Conservation (phyloP, 2,113 vertebrate genomes). For the Oryzias celebensis region DNA sequence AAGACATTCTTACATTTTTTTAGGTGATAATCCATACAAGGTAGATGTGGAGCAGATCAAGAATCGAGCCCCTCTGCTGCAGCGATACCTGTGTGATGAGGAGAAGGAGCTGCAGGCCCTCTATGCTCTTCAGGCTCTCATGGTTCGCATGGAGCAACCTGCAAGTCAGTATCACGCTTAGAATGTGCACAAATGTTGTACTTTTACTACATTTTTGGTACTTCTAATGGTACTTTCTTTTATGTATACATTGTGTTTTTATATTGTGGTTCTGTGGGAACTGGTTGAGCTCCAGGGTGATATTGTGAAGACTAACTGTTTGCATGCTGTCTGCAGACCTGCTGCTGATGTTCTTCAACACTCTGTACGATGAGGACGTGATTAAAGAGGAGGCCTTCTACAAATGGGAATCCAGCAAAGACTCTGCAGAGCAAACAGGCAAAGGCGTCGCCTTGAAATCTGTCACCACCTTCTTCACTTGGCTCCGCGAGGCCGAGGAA, state of each 20-base stretch:
- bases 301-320: not conserved
- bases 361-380: constrained; percentile 92
- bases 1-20: not conserved
- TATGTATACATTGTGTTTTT: no score
- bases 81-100: constrained; percentile 88
- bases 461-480: constrained; percentile 94
- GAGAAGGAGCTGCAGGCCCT: constrained; percentile 94
- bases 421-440: constrained; percentile 90
- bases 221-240: no score
- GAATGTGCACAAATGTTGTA: not conserved
- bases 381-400: constrained; percentile 97
- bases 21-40: constrained; percentile 87
- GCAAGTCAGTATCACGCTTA: constrained; percentile 84
- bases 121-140: constrained; percentile 92
- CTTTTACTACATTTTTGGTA: no score
- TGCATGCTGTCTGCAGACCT: constrained; percentile 77
- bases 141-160: constrained; percentile 95
- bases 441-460: constrained; percentile 98
- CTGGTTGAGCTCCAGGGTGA: not conserved
- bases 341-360: constrained; percentile 92
- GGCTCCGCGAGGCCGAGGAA: constrained; percentile 92
- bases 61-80: constrained; percentile 86
- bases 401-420: constrained; percentile 97
- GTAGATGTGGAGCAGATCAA: constrained; percentile 82
- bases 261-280: not conserved